Base-by-base conservation (phyloP, 2,888 invertebrate species). In the Corbicula japonica region DNA sequence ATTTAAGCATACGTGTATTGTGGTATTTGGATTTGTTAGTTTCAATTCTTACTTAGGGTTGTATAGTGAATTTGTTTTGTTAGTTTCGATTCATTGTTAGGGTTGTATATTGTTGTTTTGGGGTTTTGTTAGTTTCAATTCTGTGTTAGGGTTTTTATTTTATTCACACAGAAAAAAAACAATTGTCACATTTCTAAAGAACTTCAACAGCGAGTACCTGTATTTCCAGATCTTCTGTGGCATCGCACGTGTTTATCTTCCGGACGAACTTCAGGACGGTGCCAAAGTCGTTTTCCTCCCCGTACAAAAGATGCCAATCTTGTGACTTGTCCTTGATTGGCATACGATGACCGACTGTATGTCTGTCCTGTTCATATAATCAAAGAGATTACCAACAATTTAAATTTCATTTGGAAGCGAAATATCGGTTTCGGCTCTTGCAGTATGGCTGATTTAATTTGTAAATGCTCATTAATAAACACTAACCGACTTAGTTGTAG, bases 171-270 rank as follows among this genome's bases (percentile, higher is more conserved):
- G n/a, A n/a, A n/a, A n/a, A n/a, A n/a, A n/a, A n/a, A n/a, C n/a
- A n/a, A n/a, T n/a, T n/a, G n/a, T n/a, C n/a, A n/a, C n/a, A n/a
- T n/a, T n/a, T n/a, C n/a, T n/a, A n/a, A n/a, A n/a, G n/a, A n/a
- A n/a, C n/a, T n/a, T n/a, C n/a, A n/a, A n/a, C n/a, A n/a, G n/a
- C n/a, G n/a, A n/a, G n/a, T 72, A 90, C 87, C 75, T 77, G 83
- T 28, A 89, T 89, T 5, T 75, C 60, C 10, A 77, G 69, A 50
- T 90, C 88, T 0, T 87, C 76, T 0, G 60, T 30, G 0, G 48
- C 69, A 65, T 90, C 89, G 75, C 89, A 90, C 3, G 87, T 89
- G 73, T 76, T 72, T 4, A 88, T 73, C 32, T 84, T 83, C 46
- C 89, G 62, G 30, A 81, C 74, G 63, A 88, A 86, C 58, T 86